A percentile compares a stretch with the other conserved stretches of the same genome.
These are phyloP conservation scores for Biston betularia DNA, from an alignment of 2,888 invertebrate species.

Conservation along the genomic window DNA sequence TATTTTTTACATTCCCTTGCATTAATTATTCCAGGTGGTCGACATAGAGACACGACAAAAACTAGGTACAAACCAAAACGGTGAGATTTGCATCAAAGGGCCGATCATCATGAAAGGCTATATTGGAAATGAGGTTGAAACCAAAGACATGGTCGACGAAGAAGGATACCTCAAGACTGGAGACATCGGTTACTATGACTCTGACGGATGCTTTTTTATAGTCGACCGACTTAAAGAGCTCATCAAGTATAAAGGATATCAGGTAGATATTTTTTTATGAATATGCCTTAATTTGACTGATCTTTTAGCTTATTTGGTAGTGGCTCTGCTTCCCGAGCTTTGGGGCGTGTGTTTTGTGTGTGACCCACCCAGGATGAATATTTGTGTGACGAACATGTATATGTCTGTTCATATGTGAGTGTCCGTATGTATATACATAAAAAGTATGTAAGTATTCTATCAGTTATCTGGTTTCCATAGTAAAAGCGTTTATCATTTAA, in stretches of 20 bases:
- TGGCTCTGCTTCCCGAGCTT: no score
- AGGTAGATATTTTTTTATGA: constrained; percentile 69
- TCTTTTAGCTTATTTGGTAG: no score
- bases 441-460: no score
- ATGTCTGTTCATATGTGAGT: no score
- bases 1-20: background rate
- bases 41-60: constrained; percentile 59
- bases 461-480: no score
- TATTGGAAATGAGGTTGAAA: constrained; percentile 58
- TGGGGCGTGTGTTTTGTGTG: no score
- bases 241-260: constrained; percentile 75
- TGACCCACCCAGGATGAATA: no score
- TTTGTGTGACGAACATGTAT: no score
- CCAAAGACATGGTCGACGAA: constrained; percentile 60
- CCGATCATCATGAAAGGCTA: constrained; percentile 71
- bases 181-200: constrained; percentile 72
- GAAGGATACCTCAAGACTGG: constrained; percentile 72
- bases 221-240: constrained; percentile 73
- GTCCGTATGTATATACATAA: no score
- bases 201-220: constrained; percentile 71
- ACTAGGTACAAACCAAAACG: constrained; percentile 60
- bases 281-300: background rate
- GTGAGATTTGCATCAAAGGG: constrained; percentile 70
- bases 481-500: no score
- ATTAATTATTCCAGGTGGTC: constrained; percentile 65